These are phyloP conservation scores for Perognathus longimembris DNA, from an alignment of 2,113 vertebrate species.

Conservation along the genomic window DNA sequence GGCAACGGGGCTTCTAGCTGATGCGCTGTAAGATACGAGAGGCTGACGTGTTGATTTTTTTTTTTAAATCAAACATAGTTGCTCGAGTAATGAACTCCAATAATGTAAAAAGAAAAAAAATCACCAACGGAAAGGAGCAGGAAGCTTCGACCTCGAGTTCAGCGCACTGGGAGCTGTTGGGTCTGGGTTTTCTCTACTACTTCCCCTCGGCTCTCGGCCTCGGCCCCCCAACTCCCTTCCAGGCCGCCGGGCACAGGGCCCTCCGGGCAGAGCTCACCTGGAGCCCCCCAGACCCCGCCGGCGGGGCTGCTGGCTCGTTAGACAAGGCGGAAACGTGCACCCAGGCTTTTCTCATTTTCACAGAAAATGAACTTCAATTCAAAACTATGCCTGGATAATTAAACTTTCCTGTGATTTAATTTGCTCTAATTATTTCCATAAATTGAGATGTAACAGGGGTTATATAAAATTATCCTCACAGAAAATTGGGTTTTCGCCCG, in stretches of 20 bases:
- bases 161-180: background rate
- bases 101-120: background rate
- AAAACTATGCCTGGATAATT: slow-evolving; percentile 88
- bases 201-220: background rate
- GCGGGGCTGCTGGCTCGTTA: slow-evolving; percentile 79
- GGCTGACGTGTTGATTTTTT: background rate
- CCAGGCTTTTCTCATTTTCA: slow-evolving; percentile 87
- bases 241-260: background rate
- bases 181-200: background rate
- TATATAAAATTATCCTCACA: slow-evolving; percentile 85
- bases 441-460: slow-evolving; percentile 87
- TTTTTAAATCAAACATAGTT: background rate
- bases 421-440: slow-evolving; percentile 89
- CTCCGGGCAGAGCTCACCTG: background rate
- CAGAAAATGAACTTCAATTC: slow-evolving; percentile 89
- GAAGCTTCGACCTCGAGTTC: background rate
- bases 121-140: background rate
- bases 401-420: slow-evolving; percentile 87
- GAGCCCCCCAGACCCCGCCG: slow-evolving; percentile 6
- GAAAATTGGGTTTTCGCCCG: slow-evolving; percentile 81
- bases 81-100: slow-evolving; percentile 26
- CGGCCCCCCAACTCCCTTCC: background rate
- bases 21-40: background rate
- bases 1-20: background rate
- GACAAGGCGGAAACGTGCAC: slow-evolving; percentile 77